Conservation (phyloP, 2,888 invertebrate genomes). For the Timandra comae region DNA sequence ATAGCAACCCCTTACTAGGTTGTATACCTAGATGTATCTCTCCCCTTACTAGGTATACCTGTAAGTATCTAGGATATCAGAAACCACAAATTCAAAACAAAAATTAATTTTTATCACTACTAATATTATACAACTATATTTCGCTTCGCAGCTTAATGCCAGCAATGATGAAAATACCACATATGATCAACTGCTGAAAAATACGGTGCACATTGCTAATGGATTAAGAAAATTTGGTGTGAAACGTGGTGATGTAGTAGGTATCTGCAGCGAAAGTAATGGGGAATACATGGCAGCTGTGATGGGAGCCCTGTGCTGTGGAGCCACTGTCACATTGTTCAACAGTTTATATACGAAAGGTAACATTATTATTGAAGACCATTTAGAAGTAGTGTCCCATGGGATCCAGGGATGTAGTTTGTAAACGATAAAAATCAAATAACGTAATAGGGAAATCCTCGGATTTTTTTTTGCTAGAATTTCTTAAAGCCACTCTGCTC, state of each 20-base stretch:
- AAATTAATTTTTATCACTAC: too few species aligned
- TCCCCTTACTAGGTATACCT: too few species aligned
- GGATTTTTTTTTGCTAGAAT: neutral
- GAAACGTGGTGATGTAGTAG: conserved; percentile 18
- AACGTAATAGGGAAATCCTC: neutral
- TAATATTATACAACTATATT: too few species aligned
- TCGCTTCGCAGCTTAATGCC: conserved; percentile 15
- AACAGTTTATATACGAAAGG: conserved; percentile 3
- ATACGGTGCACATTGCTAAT: conserved; percentile 18
- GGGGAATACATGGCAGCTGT: conserved; percentile 17
- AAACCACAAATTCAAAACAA: too few species aligned
- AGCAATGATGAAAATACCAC: conserved; percentile 4
- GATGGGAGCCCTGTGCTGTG: conserved; percentile 13
- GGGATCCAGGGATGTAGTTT: neutral
- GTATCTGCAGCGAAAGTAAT: conserved; percentile 19
- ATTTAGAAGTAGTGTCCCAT: neutral
- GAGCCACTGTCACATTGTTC: conserved; percentile 12
- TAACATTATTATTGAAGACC: neutral
- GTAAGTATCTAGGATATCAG: too few species aligned
- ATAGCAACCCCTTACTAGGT: too few species aligned
- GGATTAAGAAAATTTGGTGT: conserved; percentile 18
- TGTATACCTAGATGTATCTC: too few species aligned
- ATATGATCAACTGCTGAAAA: conserved; percentile 16
- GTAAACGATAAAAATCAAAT: neutral
- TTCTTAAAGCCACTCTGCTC: neutral